phyloP scores from a whole-genome alignment of 2,888 invertebrate genomes.

The Sminthurides aquaticus region DNA sequence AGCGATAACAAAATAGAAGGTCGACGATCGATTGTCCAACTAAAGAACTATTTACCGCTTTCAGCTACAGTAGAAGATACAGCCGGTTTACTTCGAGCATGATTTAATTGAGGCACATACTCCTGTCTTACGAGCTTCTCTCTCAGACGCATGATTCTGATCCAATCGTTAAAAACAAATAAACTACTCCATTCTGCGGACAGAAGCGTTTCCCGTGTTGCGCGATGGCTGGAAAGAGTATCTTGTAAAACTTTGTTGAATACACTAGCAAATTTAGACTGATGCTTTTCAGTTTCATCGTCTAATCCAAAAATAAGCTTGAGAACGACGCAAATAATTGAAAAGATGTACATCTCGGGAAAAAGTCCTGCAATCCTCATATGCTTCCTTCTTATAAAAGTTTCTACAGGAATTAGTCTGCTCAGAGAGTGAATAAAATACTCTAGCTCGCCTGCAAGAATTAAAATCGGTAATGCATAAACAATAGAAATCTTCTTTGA shows the following conservation, averaged over 20 bases:
- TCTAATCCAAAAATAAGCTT: slow-evolving; percentile 40
- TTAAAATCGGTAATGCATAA: slow-evolving; percentile 1
- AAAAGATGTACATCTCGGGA: slow-evolving; percentile 28
- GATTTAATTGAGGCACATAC: too few species aligned
- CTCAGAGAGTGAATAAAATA: slow-evolving; percentile 25
- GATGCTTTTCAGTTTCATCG: slow-evolving; percentile 37
- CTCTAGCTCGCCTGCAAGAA: slow-evolving; percentile 2
- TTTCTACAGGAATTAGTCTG: not conserved
- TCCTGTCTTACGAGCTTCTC: too few species aligned
- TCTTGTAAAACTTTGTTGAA: slow-evolving; percentile 26
- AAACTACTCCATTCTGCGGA: slow-evolving; percentile 24
- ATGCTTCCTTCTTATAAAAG: not conserved
- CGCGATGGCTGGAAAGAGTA: slow-evolving; percentile 5
- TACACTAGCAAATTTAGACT: slow-evolving; percentile 34
- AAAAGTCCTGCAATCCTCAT: slow-evolving; percentile 6
- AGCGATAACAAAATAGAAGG: too few species aligned
- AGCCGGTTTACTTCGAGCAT: too few species aligned
- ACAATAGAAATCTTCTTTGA: not conserved
- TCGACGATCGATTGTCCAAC: too few species aligned
- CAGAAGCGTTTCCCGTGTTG: not conserved
- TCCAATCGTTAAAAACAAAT: slow-evolving; percentile 40
- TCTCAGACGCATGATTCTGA: slow-evolving; percentile 24
- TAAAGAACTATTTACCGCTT: too few species aligned
- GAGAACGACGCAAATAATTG: slow-evolving; percentile 24
- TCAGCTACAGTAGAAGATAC: too few species aligned